Conservation (phyloP, 2,888 invertebrate species). For the Conus canariensis region DNA sequence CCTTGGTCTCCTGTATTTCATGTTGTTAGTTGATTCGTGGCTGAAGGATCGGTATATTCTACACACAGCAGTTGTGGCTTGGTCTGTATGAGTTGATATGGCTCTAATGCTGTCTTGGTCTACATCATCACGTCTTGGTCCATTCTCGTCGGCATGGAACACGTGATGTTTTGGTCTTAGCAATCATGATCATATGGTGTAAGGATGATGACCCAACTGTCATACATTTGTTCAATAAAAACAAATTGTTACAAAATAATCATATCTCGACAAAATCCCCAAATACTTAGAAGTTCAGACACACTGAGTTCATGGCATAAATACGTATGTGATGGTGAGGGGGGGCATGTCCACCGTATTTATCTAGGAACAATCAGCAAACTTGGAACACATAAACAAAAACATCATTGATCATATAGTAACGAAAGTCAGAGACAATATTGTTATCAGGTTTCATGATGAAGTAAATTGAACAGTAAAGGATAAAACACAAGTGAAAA, state of each 20-base stretch:
- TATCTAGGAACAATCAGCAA: no score
- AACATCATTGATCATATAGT: no score
- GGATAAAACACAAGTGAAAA: no score
- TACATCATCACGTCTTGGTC: neutral
- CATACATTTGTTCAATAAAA: no score
- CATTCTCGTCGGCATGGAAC: neutral
- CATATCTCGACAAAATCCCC: no score
- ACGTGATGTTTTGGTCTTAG: neutral
- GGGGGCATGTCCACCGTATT: neutral
- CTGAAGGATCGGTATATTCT: neutral
- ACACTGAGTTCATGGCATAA: neutral
- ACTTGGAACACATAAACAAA: no score
- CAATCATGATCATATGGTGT: neutral
- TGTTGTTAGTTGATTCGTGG: neutral
- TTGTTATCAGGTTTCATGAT: no score
- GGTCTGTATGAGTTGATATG: neutral
- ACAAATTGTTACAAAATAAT: no score
- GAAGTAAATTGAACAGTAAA: no score
- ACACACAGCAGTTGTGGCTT: neutral
- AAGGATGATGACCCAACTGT: neutral
- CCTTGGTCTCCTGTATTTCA: neutral
- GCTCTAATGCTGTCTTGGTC: neutral
- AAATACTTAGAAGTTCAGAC: neutral
- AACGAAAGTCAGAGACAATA: no score
- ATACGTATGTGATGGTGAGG: neutral